Evolutionary conservation across 2,888 invertebrate genomes (phyloP), one percentile per base, ranked within the genome.

Genomic region (Acrobasis consociella): DNA sequence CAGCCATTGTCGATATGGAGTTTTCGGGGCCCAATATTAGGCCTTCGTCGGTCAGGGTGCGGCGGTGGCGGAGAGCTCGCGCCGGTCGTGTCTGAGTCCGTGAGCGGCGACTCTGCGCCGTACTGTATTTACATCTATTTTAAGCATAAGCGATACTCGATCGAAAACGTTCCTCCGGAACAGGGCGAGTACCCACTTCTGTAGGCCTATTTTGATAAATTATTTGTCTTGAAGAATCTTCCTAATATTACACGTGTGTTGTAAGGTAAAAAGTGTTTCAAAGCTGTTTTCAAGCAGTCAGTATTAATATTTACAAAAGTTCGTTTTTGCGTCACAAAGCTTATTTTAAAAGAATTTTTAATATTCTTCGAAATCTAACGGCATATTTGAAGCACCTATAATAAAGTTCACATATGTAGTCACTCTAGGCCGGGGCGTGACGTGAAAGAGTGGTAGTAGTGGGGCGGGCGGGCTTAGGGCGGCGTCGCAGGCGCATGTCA

Each of bases 191-290:
- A 74, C 73, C 55, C 38, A 56, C 56, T 42, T 13, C 50, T 79
- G 75, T 85, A 85, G 82, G 83, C 83, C 83, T 86, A 84, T 82
- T 81, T 69, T 77, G 71, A 71, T 70, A 72, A 74, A 70, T 78
- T 78, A 73, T 72, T 70, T 75, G 70, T 78, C 77, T 76, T 72
- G 72, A 78, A 78, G 77, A 82, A 80, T 79, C 76, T 76, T 71
- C 71, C 71, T 78, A 79, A 81, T 76, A 80, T 81, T 84, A 85
- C 76, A 82, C 78, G 77, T 82, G 86, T 86, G 82, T 85, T 78
- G 77, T 84, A 87, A 84, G 84, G 83, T 85, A 81, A 80, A 86
- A 87, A 83, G 89, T 90, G 87, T 87, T 74, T 42, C n/a, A 74
- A 74, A 87, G 89, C 90, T 88, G 77, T 82, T 81, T 78, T 74